These are phyloP conservation scores for Drosophila leontia DNA, from an alignment of 1,140 invertebrate genomes.

Conservation along the genomic window DNA sequence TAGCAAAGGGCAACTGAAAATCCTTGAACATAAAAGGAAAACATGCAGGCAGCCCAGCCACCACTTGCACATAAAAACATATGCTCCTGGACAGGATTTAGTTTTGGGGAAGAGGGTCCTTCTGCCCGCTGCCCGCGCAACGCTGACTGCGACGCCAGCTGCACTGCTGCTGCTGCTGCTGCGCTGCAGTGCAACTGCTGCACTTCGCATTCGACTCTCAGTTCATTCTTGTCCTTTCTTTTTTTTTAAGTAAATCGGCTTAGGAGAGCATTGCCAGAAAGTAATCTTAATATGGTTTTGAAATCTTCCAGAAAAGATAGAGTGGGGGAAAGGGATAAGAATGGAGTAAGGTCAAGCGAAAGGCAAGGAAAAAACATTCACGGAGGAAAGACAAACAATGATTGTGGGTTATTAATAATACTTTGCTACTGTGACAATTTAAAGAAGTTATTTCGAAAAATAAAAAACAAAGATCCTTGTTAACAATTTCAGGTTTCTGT, in stretches of 20 bases:
- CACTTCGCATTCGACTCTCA: slow-evolving; percentile 14
- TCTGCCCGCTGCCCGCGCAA: slow-evolving; percentile 17
- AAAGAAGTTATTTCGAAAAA: too few relatives aligned
- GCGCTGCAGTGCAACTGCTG: slow-evolving; percentile 45
- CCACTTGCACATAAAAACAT: slow-evolving; percentile 70
- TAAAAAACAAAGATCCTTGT: background rate
- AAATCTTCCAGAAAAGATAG: background rate
- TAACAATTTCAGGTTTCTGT: too few relatives aligned
- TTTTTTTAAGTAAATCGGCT: slow-evolving; percentile 59
- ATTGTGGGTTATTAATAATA: background rate
- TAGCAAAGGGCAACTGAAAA: slow-evolving; percentile 50
- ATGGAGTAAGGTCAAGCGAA: background rate
- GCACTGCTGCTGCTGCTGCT: slow-evolving; percentile 35
- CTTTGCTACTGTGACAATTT: background rate
- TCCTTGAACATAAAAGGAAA: slow-evolving; percentile 69
- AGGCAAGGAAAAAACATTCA: background rate
- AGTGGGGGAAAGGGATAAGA: background rate
- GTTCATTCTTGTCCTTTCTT: slow-evolving; percentile 33
- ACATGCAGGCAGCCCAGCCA: slow-evolving; percentile 26
- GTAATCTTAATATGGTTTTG: slow-evolving; percentile 33
- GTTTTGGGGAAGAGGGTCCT: slow-evolving; percentile 10
- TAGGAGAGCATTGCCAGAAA: slow-evolving; percentile 47
- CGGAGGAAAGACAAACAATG: background rate
- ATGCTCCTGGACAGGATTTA: slow-evolving; percentile 65
- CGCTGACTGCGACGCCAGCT: slow-evolving; percentile 33